Evolutionary conservation across 1,140 invertebrate genomes (phyloP).

Genomic region (Aphaenogaster ashmeadi): DNA sequence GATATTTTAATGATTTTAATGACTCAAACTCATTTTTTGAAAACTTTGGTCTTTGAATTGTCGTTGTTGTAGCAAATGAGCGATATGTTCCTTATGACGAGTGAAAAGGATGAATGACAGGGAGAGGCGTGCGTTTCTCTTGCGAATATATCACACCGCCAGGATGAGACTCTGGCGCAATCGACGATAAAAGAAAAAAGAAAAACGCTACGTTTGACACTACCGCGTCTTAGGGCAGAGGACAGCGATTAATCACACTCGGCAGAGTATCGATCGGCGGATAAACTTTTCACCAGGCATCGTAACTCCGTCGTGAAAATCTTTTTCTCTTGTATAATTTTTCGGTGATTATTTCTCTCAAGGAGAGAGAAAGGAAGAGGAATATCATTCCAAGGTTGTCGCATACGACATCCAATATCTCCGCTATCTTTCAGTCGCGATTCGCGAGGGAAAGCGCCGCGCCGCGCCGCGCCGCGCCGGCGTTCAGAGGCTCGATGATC

Average conservation of each 20-base stretch:
- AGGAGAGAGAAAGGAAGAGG: neutral
- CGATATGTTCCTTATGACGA: neutral
- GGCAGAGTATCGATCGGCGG: neutral
- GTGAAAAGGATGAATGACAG: neutral
- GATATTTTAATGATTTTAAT: too few species aligned
- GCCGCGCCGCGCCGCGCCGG: too few species aligned
- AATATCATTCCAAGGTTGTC: neutral
- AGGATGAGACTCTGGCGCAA: neutral
- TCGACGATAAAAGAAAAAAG: neutral
- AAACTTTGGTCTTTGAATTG: too few species aligned
- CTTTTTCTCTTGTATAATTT: neutral
- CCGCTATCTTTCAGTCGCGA: neutral
- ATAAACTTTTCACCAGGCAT: neutral
- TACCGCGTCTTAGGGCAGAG: neutral
- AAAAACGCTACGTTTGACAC: slow-evolving; percentile 13
- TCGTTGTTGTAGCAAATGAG: neutral
- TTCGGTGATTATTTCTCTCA: neutral
- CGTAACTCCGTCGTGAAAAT: neutral
- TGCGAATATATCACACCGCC: neutral
- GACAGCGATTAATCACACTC: slow-evolving; percentile 32
- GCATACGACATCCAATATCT: neutral
- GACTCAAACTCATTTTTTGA: too few species aligned
- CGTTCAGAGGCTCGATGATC: slow-evolving; percentile 12
- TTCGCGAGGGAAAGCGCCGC: neutral
- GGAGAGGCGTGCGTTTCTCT: neutral